Conservation (phyloP, 2,113 vertebrate genomes). For the Progne subis region DNA sequence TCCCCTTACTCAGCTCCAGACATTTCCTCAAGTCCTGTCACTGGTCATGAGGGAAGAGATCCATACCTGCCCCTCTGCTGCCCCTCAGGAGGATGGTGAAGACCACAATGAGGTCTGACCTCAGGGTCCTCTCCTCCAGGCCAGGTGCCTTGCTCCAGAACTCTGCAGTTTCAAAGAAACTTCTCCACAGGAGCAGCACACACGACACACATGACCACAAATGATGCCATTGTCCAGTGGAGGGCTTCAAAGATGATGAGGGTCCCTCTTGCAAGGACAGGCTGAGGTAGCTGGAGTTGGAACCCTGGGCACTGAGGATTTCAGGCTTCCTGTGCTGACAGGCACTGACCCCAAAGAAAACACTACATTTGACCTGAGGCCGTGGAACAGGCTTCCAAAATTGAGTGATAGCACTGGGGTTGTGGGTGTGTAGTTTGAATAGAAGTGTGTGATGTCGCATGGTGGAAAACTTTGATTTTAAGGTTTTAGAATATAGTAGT, state of each 20-base stretch:
- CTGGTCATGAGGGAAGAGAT: neutral
- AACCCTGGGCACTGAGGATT: neutral
- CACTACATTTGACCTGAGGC: neutral
- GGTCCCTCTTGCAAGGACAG: neutral
- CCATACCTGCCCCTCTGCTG: neutral
- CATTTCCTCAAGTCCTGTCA: neutral
- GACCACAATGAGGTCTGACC: neutral
- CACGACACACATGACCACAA: fast-evolving
- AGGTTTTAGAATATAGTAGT: neutral
- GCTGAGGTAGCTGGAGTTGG: neutral
- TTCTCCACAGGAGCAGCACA: neutral
- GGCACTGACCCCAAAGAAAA: neutral
- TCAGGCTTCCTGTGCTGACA: neutral
- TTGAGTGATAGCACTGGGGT: neutral
- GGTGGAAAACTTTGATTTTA: neutral
- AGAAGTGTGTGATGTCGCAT: neutral
- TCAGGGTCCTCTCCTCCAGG: neutral
- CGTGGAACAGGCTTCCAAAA: neutral
- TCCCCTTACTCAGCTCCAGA: neutral
- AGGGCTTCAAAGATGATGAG: too few species aligned
- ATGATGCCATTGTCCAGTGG: fast-evolving
- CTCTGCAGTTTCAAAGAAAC: neutral
- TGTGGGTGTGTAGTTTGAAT: neutral
- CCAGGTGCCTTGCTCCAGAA: neutral
- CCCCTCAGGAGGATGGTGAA: neutral